phyloP scores from a whole-genome alignment of 2,797 vertebrate genomes.

The Nannoperca australis region DNA sequence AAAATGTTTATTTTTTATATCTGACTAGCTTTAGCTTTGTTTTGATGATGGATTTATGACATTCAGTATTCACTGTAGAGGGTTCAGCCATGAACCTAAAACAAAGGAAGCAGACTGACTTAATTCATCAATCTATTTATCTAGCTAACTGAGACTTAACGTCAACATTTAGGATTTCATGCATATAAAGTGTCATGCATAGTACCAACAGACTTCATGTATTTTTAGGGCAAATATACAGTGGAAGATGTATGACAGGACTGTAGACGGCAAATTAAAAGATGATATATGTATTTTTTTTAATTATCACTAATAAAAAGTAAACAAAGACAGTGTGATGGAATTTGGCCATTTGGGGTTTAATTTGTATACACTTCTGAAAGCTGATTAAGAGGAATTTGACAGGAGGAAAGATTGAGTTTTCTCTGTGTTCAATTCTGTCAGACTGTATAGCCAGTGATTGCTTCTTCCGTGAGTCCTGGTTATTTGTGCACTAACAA shows the following conservation, averaged over 20 bases:
- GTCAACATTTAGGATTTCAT: neutral
- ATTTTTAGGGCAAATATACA: neutral
- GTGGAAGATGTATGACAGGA: neutral
- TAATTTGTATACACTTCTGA: neutral
- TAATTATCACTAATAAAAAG: neutral
- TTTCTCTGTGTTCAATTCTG: neutral
- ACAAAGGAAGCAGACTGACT: conserved; percentile 2
- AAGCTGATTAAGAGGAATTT: neutral
- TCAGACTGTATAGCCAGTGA: neutral
- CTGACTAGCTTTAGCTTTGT: conserved; percentile 3
- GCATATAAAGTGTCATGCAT: neutral
- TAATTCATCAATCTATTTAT: neutral
- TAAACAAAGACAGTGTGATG: neutral
- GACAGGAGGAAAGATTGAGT: neutral
- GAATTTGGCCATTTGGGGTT: neutral
- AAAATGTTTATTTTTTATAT: neutral
- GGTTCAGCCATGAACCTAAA: neutral
- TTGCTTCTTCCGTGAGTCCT: neutral
- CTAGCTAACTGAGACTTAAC: neutral
- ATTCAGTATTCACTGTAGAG: neutral
- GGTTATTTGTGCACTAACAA: conserved; percentile 24
- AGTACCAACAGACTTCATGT: neutral
- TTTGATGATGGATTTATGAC: neutral
- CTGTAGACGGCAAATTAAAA: neutral
- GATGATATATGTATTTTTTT: too few relatives aligned